Evolutionary conservation across 2,113 vertebrate species (phyloP).

Genomic region (Scalopus aquaticus): DNA sequence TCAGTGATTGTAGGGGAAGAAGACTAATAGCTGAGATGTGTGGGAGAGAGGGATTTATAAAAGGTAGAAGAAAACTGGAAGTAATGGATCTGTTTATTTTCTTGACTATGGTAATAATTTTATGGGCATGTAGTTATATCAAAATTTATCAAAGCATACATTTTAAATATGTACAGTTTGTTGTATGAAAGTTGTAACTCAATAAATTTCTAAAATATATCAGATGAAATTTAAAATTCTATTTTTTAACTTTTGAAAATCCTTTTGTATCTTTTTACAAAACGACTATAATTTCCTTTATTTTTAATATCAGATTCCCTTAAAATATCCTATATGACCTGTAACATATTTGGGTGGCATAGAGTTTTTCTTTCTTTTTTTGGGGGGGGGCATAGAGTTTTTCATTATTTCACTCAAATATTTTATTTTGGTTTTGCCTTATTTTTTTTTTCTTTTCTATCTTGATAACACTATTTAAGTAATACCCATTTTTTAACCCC

Average conservation of each 20-base stretch:
- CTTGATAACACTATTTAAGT: constrained; percentile 19
- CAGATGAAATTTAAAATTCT: background rate
- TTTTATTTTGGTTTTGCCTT: background rate
- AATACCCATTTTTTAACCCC: background rate
- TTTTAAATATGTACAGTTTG: too few relatives aligned
- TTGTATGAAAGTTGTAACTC: constrained; percentile 2
- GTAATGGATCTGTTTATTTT: too few relatives aligned
- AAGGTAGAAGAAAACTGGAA: too few relatives aligned
- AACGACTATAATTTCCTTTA: background rate
- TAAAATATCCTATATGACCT: background rate
- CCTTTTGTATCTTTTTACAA: background rate
- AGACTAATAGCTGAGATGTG: too few relatives aligned
- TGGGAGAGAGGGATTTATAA: too few relatives aligned
- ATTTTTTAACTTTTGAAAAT: background rate
- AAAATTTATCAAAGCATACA: too few relatives aligned
- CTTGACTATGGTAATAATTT: too few relatives aligned
- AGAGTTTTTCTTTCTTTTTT: too few relatives aligned
- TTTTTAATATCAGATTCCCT: background rate
- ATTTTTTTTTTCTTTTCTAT: constrained; percentile 22
- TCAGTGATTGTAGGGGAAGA: too few relatives aligned
- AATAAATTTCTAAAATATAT: constrained; percentile 22
- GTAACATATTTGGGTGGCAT: background rate
- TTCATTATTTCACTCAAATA: background rate
- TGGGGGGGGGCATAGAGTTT: background rate
- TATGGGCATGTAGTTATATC: too few relatives aligned